phyloP scores from a whole-genome alignment of 2,888 invertebrate species.

The Epistrophe grossulariae region DNA sequence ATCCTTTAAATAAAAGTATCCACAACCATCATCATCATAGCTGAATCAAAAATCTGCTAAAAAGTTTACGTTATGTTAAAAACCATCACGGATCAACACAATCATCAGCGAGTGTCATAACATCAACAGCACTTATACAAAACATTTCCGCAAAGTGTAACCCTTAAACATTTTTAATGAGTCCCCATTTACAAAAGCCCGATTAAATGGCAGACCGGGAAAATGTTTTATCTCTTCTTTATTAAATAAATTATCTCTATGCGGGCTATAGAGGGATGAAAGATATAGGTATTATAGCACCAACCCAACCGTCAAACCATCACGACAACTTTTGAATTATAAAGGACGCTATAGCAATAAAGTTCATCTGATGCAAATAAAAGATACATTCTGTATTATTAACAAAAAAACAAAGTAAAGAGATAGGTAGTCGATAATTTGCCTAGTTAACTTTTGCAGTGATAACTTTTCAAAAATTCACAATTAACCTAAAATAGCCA shows the following conservation, averaged over 20 bases:
- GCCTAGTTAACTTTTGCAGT: neutral
- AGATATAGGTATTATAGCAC: neutral
- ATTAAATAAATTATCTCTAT: constrained; percentile 57
- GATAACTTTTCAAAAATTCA: constrained; percentile 54
- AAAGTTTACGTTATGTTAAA: neutral
- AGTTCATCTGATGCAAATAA: constrained; percentile 12
- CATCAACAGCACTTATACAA: constrained; percentile 3
- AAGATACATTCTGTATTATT: constrained; percentile 52
- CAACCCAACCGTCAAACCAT: constrained; percentile 9
- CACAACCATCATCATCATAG: neutral
- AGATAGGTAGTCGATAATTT: neutral
- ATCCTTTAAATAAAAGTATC: neutral
- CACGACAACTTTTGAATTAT: constrained; percentile 14
- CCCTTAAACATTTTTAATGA: constrained; percentile 65
- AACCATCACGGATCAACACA: constrained; percentile 5
- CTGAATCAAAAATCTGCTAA: neutral
- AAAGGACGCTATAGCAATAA: constrained; percentile 11
- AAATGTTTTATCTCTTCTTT: constrained; percentile 63
- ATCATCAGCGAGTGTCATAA: constrained; percentile 17
- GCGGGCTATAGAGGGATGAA: neutral
- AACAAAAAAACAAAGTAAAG: constrained; percentile 20
- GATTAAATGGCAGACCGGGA: constrained; percentile 60
- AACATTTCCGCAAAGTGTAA: constrained; percentile 25
- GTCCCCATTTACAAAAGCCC: constrained; percentile 59
- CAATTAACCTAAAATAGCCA: constrained; percentile 38